Percentiles rank a stretch among this genome's conserved stretches.
Conservation (phyloP, 2,797 vertebrate species). For the Paramormyrops hopkinsi region DNA sequence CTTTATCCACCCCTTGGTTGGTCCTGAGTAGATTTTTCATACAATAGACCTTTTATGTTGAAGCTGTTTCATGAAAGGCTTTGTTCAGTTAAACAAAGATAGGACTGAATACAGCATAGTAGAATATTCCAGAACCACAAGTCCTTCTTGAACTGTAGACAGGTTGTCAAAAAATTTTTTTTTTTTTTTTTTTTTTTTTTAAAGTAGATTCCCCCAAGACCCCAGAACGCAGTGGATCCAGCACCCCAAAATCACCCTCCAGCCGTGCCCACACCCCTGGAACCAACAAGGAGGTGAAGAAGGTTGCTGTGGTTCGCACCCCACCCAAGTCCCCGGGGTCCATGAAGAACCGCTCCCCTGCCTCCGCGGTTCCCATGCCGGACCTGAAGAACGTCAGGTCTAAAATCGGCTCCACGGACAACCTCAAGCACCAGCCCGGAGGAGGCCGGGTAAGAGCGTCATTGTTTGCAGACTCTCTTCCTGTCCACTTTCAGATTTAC, state of each 20-base stretch:
- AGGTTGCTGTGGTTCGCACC: constrained; percentile 82
- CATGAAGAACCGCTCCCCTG: constrained; percentile 67
- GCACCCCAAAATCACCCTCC: constrained; percentile 76
- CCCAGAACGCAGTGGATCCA: constrained; percentile 76
- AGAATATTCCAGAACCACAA: background rate
- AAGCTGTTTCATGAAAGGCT: background rate
- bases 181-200: background rate
- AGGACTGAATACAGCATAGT: background rate
- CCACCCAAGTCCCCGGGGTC: constrained; percentile 81
- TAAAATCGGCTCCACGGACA: constrained; percentile 85
- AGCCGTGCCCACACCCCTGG: constrained; percentile 75
- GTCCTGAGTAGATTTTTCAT: background rate
- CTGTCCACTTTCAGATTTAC: background rate
- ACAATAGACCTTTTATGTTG: background rate
- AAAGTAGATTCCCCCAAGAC: constrained; percentile 69
- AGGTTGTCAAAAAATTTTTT: background rate
- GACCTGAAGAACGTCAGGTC: constrained; percentile 81
- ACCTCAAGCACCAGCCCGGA: constrained; percentile 83
- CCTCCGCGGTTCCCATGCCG: constrained; percentile 64
- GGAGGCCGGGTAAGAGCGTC: constrained; percentile 75
- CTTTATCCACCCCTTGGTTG: background rate
- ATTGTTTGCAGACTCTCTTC: background rate
- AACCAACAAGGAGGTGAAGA: constrained; percentile 71
- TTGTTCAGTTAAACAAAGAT: background rate
- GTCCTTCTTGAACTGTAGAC: background rate